Evolutionary conservation across 1,140 invertebrate species (phyloP).

Genomic region (Ips typographus): DNA sequence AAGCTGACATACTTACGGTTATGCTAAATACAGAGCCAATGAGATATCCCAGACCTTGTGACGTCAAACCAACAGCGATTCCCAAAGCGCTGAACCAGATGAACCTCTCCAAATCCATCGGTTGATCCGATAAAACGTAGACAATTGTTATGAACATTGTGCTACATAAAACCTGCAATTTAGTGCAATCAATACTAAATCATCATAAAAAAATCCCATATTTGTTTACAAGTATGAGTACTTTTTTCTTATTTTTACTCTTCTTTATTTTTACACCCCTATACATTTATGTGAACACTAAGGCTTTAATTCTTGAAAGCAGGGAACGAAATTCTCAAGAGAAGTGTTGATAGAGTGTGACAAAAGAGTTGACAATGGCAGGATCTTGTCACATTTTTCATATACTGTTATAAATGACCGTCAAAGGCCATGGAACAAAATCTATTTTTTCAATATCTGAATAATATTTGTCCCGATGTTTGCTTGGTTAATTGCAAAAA

Average conservation of each 20-base stretch:
- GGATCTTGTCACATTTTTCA: background rate
- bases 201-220: background rate
- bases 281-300: too few species aligned
- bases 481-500: background rate
- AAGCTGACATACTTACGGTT: constrained; percentile 44
- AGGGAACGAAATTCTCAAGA: too few species aligned
- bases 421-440: too few species aligned
- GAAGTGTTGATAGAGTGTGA: too few species aligned
- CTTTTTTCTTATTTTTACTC: too few species aligned
- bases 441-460: too few species aligned
- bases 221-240: background rate
- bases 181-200: constrained; percentile 20
- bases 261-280: too few species aligned
- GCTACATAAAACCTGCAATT: constrained; percentile 46
- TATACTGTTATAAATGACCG: too few species aligned
- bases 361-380: background rate
- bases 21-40: constrained; percentile 53
- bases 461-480: too few species aligned
- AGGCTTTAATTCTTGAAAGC: too few species aligned
- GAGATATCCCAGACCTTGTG: constrained; percentile 53
- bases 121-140: constrained; percentile 52
- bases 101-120: constrained; percentile 50
- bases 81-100: constrained; percentile 45
- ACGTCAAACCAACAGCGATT: constrained; percentile 46
- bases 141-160: constrained; percentile 50